Percentiles rank a stretch among this genome's conserved stretches.
These are phyloP conservation scores for Thymelicus lineola DNA, from an alignment of 2,888 invertebrate species.

Conservation along the genomic window DNA sequence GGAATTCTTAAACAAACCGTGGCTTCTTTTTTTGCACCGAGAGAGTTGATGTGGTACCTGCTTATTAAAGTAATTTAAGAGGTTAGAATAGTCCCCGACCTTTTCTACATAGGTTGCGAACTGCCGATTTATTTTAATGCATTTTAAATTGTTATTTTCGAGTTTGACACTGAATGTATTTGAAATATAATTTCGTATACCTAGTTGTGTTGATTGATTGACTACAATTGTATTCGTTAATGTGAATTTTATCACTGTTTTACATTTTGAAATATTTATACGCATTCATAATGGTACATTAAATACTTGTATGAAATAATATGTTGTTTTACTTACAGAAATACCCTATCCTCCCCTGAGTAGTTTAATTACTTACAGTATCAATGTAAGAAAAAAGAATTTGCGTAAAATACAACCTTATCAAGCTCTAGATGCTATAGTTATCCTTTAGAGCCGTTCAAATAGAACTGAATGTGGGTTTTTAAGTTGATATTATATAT, in stretches of 20 bases:
- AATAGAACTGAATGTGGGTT: too few relatives aligned
- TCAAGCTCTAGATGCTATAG: too few relatives aligned
- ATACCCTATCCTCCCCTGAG: background rate
- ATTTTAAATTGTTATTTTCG: conserved; percentile 59
- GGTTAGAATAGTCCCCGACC: conserved; percentile 56
- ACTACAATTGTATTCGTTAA: conserved; percentile 80
- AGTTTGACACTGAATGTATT: conserved; percentile 55
- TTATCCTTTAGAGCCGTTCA: too few relatives aligned
- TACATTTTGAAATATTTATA: conserved; percentile 86
- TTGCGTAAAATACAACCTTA: too few relatives aligned
- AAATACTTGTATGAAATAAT: conserved; percentile 80
- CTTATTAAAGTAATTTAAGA: conserved; percentile 62
- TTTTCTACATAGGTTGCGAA: conserved; percentile 52
- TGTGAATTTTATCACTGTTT: conserved; percentile 86
- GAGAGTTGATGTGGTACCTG: conserved; percentile 75
- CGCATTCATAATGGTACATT: conserved; percentile 84
- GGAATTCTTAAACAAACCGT: conserved; percentile 46
- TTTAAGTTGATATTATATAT: too few relatives aligned
- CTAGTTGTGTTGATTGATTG: conserved; percentile 74
- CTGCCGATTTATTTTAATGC: conserved; percentile 46
- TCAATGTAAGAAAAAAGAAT: too few relatives aligned
- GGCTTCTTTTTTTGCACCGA: conserved; percentile 52
- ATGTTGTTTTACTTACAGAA: conserved; percentile 65
- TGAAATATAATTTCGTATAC: conserved; percentile 73
- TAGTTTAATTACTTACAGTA: too few relatives aligned